These are phyloP conservation scores for Dysidea cf. avara DNA, from an alignment of 37 sponge, comb jelly and placozoan genomes.

Conservation along the genomic window DNA sequence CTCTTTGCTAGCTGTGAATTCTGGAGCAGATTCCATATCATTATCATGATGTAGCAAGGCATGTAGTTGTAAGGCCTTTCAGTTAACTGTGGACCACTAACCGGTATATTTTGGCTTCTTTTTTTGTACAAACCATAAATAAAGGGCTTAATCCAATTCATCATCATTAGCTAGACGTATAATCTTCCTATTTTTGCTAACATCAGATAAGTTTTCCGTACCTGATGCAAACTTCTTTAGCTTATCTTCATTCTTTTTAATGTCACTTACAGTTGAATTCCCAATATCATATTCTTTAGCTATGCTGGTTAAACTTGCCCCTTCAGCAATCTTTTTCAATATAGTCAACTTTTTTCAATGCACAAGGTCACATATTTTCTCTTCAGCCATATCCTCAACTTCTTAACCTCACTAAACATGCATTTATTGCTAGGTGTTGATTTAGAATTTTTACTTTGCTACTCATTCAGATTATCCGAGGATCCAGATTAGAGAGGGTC, in stretches of 20 bases:
- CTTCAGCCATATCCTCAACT: too few relatives aligned
- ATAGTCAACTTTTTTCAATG: too few relatives aligned
- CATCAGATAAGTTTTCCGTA: constrained; percentile 7
- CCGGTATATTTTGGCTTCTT: constrained; percentile 26
- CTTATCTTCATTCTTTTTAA: too few relatives aligned
- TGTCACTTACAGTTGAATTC: constrained; percentile 3
- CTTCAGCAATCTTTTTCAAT: too few relatives aligned
- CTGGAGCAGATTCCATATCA: constrained; percentile 29
- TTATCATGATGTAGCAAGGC: constrained; percentile 13
- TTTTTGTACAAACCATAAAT: constrained; percentile 40
- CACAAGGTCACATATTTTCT: too few relatives aligned
- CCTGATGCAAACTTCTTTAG: constrained; percentile 5
- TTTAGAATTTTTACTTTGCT: too few relatives aligned
- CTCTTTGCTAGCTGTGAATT: background rate
- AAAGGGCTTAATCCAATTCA: constrained; percentile 26
- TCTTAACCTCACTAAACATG: too few relatives aligned
- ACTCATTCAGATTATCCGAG: too few relatives aligned
- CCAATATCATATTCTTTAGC: too few relatives aligned
- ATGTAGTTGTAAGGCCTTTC: constrained; percentile 37
- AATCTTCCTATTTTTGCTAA: constrained; percentile 14
- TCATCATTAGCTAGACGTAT: constrained; percentile 21
- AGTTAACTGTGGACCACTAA: constrained; percentile 13
- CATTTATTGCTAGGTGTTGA: too few relatives aligned
- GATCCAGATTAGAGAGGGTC: too few relatives aligned
- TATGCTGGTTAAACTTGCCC: too few relatives aligned